phyloP scores from a whole-genome alignment of 2,888 invertebrate genomes.

The Pyrrhosoma nymphula region DNA sequence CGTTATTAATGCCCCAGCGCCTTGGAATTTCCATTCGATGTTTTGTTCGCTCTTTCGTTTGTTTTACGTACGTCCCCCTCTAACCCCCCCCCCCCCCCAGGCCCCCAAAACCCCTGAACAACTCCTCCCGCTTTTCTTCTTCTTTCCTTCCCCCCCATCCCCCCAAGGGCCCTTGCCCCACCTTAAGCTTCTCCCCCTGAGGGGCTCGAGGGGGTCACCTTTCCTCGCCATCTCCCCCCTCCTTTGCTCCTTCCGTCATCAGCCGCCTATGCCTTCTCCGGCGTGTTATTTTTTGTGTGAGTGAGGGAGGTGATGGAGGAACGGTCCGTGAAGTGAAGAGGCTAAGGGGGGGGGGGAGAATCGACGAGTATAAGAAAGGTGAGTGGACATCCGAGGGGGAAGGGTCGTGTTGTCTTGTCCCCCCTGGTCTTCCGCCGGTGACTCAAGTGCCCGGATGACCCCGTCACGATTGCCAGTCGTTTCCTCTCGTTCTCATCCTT shows the following conservation, averaged over 20 bases:
- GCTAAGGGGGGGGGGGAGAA: neutral
- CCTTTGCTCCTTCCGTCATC: neutral
- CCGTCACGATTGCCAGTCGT: slow-evolving; percentile 23
- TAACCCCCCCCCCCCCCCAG: neutral
- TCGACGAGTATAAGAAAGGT: neutral
- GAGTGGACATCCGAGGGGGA: no score
- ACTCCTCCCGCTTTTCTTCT: neutral
- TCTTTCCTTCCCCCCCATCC: neutral
- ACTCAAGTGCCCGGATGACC: neutral
- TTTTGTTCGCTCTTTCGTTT: slow-evolving; percentile 55
- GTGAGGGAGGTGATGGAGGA: neutral
- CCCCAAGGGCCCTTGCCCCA: neutral
- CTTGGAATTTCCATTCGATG: slow-evolving; percentile 67
- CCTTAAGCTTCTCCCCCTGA: neutral
- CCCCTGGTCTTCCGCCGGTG: neutral
- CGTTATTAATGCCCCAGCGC: slow-evolving; percentile 55
- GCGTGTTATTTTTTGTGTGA: neutral
- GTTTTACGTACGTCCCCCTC: slow-evolving; percentile 28
- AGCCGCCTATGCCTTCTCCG: neutral
- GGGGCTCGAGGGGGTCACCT: slow-evolving; percentile 5
- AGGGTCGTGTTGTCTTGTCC: no score
- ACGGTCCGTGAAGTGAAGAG: neutral
- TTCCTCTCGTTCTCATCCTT: neutral
- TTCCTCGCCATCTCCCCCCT: neutral
- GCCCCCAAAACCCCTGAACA: neutral